Evolutionary conservation across 30 jellyfish, hydroid and myxozoan species (phyloP), one percentile per base, ranked within the genome.

Genomic region (Turritopsis rubra): DNA sequence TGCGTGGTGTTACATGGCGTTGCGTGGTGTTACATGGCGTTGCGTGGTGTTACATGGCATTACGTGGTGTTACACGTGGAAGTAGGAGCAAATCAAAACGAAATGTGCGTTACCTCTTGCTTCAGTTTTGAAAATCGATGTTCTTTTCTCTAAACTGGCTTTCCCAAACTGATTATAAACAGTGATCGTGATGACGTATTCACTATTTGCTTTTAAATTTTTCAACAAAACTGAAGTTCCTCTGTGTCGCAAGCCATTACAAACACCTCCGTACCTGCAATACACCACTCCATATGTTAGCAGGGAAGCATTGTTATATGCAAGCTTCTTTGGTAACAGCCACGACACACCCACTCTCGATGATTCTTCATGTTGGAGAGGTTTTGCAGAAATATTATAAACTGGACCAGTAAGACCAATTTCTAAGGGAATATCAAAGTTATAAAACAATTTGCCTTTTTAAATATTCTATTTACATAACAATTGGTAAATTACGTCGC

Each of bases 131-230:
- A 68, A 68, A 27, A 68, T n/a, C 0, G 31, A 16, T 23, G 28
- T 27, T 68, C 77, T 68, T 27, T 9, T 68, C 30, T 68, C 8
- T 16, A 27, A 68, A 17, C 77, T 27, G 22, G 77, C 22, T 1
- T n/a, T n/a, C 23, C 77, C 77, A 23, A n/a, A 23, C 77, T 68
- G 31, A 68, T 68, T 68, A 27, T 68, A 68, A 0, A 68, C 77
- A 23, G 77, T 68, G 77, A 68, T 23, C 0, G 28, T 27, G 85
- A 26, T 26, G 52, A 13, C 29, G 53, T 77, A 77, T 1, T 26
- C 41, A 30, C 71, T 77, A 18, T 8, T 0, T 24, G 85, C 26
- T 52, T 17, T 19, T 21, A 77, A 29, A 18, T 60, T 24, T 77
- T 19, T 18, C 28, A 77, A 21, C 1, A 8, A 18, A 19, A 77